Base-by-base conservation (phyloP, 2,888 invertebrate genomes). In the Erebia palarica region DNA sequence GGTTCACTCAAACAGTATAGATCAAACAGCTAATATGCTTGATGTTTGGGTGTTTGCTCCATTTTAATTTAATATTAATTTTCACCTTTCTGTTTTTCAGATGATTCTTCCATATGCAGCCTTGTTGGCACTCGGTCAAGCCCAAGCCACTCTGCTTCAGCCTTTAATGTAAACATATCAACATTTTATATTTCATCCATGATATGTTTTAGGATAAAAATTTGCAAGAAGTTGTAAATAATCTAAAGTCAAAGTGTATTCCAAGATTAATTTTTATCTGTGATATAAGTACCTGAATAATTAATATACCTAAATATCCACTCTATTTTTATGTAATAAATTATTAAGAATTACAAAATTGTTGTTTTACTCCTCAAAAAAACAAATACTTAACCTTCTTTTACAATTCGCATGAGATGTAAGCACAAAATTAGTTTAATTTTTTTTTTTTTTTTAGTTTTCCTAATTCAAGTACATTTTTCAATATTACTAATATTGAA, bases 61-160 rank as follows among this genome's bases (percentile, higher is more conserved):
- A 76, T 78, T 79, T 81, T 79, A 81, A 82, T 78, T 75, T 76
- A 78, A 81, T 86, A 84, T 81, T 90, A 84, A 75, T 91, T 78
- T 80, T 91, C 84, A 93, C 93, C 93, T 91, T 92, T 94, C 87
- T 93, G 91, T 86, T 92, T 94, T 93, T 90, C 93, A 92, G 93
- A 89, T 90, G 91, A 84, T 83, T 93, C 92, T 83, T 89, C 93
- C 88, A 91, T 90, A 82, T 93, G 94, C 87, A 95, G 92, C 86
- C 95, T 92, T 83, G 95, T 95, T 82, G 95, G 95, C 84, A 95
- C 95, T 87, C 95, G 94, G 89, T 95, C 95, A 86, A 95, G 94
- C 81, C 95, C 95, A 82, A 93, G 91, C 94, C 94, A 94, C 85
- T 94, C 94, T 79, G 94, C 94, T 90, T 94, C 94, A 80, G 94